Evolutionary conservation across 2,113 vertebrate species (phyloP).

Genomic region (Cyprinodon brontotheroides): DNA sequence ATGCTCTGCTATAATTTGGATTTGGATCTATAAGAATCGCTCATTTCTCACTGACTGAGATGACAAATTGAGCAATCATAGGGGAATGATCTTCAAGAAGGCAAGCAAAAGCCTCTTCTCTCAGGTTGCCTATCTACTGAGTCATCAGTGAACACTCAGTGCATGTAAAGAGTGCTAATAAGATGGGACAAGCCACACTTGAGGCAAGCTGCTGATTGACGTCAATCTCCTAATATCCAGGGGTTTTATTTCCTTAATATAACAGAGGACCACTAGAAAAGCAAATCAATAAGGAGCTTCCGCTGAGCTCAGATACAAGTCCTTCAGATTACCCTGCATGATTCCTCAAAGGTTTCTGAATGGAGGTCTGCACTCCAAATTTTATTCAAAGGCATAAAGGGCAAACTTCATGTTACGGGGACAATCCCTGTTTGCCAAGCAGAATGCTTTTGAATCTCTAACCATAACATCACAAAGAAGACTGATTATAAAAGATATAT

Average conservation of each 20-base stretch:
- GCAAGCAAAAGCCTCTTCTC: conserved; percentile 60
- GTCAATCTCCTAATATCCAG: conserved; percentile 76
- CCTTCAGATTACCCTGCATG: conserved; percentile 39
- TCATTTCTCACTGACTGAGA: conserved; percentile 24
- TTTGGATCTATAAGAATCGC: conserved; percentile 40
- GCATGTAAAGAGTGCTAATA: conserved; percentile 71
- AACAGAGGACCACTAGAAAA: conserved; percentile 68
- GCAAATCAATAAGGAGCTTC: conserved; percentile 74
- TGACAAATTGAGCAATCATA: conserved; percentile 66
- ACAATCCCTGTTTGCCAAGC: conserved; percentile 1
- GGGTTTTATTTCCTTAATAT: conserved; percentile 77
- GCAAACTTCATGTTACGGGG: conserved; percentile 19
- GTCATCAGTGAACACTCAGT: conserved; percentile 73
- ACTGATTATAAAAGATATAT: conserved; percentile 64
- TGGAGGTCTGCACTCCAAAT: conserved; percentile 32
- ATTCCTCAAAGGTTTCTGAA: conserved; percentile 36
- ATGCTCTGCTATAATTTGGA: conserved; percentile 29
- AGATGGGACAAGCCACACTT: conserved; percentile 69
- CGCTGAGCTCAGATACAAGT: conserved; percentile 47
- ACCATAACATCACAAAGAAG: conserved; percentile 26
- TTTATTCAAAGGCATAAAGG: conserved; percentile 26
- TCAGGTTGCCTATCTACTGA: conserved; percentile 74
- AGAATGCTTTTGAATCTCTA: conserved; percentile 14
- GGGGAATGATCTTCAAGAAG: conserved; percentile 67
- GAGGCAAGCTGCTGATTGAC: conserved; percentile 72